A percentile compares a stretch with the other conserved stretches of the same genome.
phyloP scores from a whole-genome alignment of 2,113 vertebrate species.

The Bos taurus region DNA sequence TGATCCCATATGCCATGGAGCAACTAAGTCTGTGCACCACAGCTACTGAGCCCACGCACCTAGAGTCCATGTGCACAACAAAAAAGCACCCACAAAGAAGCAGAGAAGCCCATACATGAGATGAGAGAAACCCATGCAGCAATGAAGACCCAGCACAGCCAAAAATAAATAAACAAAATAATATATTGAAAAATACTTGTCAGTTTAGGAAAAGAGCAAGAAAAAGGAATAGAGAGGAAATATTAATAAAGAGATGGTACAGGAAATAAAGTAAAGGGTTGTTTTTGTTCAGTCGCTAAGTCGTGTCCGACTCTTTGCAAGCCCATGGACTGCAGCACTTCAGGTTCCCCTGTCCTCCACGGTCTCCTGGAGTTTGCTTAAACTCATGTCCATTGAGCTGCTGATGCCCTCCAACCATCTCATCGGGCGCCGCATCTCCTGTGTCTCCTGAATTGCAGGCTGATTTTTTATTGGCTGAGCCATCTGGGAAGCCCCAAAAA shows the following conservation, averaged over 20 bases:
- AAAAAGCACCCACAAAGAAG: background rate
- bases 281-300: background rate
- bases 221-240: background rate
- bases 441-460: background rate
- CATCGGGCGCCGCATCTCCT: accelerated
- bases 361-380: background rate
- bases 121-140: background rate
- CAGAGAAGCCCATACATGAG: background rate
- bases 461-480: background rate
- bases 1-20: background rate
- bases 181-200: background rate
- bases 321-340: background rate
- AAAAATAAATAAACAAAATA: background rate
- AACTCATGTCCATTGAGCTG: background rate
- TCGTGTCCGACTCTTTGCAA: accelerated
- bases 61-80: background rate
- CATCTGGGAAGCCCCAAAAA: background rate
- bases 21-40: background rate
- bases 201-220: background rate
- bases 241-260: background rate
- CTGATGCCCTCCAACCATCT: background rate
- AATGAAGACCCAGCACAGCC: background rate
- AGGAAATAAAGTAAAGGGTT: background rate
- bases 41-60: background rate
- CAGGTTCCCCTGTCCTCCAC: background rate